Evolutionary conservation across 1,140 invertebrate species (phyloP).

Genomic region (Drosophila serrata): DNA sequence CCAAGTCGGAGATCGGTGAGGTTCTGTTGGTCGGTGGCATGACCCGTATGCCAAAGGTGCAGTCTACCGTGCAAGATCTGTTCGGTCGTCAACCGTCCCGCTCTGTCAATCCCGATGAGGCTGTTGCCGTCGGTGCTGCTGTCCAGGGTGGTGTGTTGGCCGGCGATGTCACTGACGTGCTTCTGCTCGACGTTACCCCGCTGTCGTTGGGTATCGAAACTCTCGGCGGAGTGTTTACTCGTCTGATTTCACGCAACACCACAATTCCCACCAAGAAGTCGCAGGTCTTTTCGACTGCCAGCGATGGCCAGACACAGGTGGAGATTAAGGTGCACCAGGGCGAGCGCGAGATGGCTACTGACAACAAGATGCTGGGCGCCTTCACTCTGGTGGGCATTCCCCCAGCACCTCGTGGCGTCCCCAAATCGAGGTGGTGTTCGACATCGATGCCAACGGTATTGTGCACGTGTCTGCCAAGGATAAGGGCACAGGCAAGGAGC

Average conservation of each 20-base stretch:
- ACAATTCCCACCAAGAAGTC: slow-evolving; percentile 99
- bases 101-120: slow-evolving; percentile 98
- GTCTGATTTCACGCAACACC: slow-evolving; percentile 97
- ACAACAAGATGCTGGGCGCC: slow-evolving; percentile 97
- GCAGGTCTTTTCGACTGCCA: slow-evolving; percentile 97
- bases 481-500: slow-evolving; percentile 99
- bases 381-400: slow-evolving; percentile 98
- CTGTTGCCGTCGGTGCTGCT: slow-evolving; percentile 98
- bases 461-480: slow-evolving; percentile 99
- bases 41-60: slow-evolving; percentile 99
- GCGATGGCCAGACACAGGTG: slow-evolving; percentile 97
- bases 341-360: slow-evolving; percentile 97
- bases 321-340: slow-evolving; percentile 98
- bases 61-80: slow-evolving; percentile 96
- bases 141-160: slow-evolving; percentile 98
- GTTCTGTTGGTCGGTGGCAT: slow-evolving; percentile 99
- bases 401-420: slow-evolving; percentile 96
- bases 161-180: slow-evolving; percentile 98
- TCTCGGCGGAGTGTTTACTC: slow-evolving; percentile 98
- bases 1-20: slow-evolving; percentile 97
- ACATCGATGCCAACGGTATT: slow-evolving; percentile 99
- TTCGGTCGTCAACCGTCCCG: slow-evolving; percentile 97
- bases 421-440: slow-evolving; percentile 99
- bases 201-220: slow-evolving; percentile 97
- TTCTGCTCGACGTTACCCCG: slow-evolving; percentile 99